Conservation (phyloP, 2,797 vertebrate genomes). For the Tokudaia tokunoshimensis region DNA sequence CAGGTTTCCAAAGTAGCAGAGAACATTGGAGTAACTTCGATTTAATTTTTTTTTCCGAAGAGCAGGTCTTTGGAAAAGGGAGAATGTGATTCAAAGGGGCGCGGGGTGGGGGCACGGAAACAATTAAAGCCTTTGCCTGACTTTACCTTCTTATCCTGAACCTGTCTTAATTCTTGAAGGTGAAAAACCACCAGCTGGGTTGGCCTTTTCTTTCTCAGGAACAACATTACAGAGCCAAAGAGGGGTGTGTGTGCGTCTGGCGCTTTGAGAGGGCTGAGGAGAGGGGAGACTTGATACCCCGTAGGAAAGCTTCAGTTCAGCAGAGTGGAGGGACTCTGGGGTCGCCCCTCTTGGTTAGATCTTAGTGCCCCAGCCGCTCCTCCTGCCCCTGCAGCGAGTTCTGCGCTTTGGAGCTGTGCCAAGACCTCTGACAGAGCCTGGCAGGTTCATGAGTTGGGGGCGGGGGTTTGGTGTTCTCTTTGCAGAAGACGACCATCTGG, state of each 20-base stretch:
- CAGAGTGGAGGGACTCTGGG: conserved; percentile 36
- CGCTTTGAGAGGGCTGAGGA: conserved; percentile 17
- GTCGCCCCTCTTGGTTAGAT: conserved; percentile 25
- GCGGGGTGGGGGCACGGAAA: neutral
- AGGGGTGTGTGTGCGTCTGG: conserved; percentile 10
- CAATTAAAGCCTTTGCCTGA: conserved; percentile 4
- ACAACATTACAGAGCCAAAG: conserved; percentile 64
- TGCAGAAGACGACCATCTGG: conserved; percentile 72
- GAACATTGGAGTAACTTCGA: conserved; percentile 50
- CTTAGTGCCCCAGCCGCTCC: neutral
- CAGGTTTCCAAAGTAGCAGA: conserved; percentile 42
- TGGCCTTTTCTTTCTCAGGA: conserved; percentile 73
- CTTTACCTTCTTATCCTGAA: conserved; percentile 40
- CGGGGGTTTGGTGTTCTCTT: conserved; percentile 61
- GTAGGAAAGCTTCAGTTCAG: conserved; percentile 39
- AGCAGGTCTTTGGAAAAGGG: conserved; percentile 23
- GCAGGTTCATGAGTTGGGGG: conserved; percentile 71
- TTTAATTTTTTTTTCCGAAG: conserved; percentile 48
- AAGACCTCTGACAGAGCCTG: conserved; percentile 72
- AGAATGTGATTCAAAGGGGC: neutral
- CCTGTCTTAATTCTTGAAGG: conserved; percentile 62
- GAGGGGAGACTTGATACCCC: conserved; percentile 33
- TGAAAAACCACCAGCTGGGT: conserved; percentile 46
- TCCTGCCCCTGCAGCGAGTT: conserved; percentile 38
- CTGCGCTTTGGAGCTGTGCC: conserved; percentile 71